These are phyloP conservation scores for Melanotaenia parkinsoni DNA, from an alignment of 2,797 vertebrate species.

Conservation along the genomic window DNA sequence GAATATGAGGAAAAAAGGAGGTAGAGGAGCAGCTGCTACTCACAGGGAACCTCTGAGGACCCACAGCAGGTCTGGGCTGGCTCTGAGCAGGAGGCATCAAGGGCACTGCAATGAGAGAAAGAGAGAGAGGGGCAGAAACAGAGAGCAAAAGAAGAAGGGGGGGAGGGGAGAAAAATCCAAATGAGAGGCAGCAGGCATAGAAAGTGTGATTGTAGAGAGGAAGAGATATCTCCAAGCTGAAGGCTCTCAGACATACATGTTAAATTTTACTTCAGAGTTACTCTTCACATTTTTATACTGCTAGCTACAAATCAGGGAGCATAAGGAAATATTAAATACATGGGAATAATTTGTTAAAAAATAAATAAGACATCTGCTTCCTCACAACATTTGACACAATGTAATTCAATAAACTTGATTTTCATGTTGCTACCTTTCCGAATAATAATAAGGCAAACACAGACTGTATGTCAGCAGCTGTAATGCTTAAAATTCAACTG, in stretches of 20 bases:
- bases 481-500: slow-evolving; percentile 19
- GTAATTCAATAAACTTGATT: slow-evolving; percentile 12
- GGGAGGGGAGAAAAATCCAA: slow-evolving; percentile 50
- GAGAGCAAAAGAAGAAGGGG: slow-evolving; percentile 28
- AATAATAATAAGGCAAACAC: slow-evolving; percentile 3
- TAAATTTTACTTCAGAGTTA: slow-evolving; percentile 41
- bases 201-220: slow-evolving; percentile 52
- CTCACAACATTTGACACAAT: slow-evolving; percentile 30
- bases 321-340: slow-evolving; percentile 32
- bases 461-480: slow-evolving; percentile 7
- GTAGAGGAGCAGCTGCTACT: slow-evolving; percentile 90
- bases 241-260: slow-evolving; percentile 50
- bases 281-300: slow-evolving; percentile 33
- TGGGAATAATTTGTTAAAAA: slow-evolving; percentile 13
- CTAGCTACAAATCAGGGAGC: slow-evolving; percentile 12
- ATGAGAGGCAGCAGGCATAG: slow-evolving; percentile 65
- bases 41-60: slow-evolving; percentile 97
- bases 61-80: slow-evolving; percentile 94
- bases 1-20: slow-evolving; percentile 72
- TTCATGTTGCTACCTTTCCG: neutral
- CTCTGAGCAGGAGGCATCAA: slow-evolving; percentile 94
- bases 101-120: slow-evolving; percentile 90
- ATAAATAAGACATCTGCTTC: slow-evolving; percentile 23
- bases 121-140: slow-evolving; percentile 24
- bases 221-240: slow-evolving; percentile 60